phyloP scores from a whole-genome alignment of 1,140 invertebrate genomes.

The Anastatus disparis region DNA sequence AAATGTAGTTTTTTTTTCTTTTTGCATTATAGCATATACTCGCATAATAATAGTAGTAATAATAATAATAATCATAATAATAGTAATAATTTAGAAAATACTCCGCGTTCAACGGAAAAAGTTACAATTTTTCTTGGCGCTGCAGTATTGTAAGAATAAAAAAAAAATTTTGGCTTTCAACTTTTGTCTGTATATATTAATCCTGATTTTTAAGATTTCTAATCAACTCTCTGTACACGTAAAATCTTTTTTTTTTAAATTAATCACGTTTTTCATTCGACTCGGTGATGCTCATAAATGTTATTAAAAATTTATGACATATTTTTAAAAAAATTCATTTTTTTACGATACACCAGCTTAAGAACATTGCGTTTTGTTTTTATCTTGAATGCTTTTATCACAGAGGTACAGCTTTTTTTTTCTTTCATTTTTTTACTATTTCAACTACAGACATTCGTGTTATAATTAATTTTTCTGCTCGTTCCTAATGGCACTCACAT shows the following conservation, averaged over 20 bases:
- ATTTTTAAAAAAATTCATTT: too few relatives aligned
- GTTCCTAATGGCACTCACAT: constrained; percentile 41
- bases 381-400: constrained; percentile 48
- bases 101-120: constrained; percentile 12
- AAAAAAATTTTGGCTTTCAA: constrained; percentile 16
- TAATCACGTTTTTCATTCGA: constrained; percentile 31
- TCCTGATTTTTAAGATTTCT: constrained; percentile 15
- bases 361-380: constrained; percentile 21
- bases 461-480: constrained; percentile 25
- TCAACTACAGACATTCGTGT: constrained; percentile 24
- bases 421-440: constrained; percentile 34
- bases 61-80: constrained; percentile 27
- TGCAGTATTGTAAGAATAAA: constrained; percentile 30
- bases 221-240: constrained; percentile 41
- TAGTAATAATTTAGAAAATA: constrained; percentile 34
- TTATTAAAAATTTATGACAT: constrained; percentile 38
- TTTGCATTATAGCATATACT: constrained; percentile 22
- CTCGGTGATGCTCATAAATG: constrained; percentile 1
- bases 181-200: constrained; percentile 32
- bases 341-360: constrained; percentile 27
- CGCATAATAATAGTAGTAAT: constrained; percentile 26
- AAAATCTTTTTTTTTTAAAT: constrained; percentile 35
- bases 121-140: constrained; percentile 25
- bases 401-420: constrained; percentile 50
- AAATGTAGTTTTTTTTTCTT: constrained; percentile 44